These are phyloP conservation scores for Orthonevra nobilis DNA, from an alignment of 2,888 invertebrate genomes.

Conservation along the genomic window DNA sequence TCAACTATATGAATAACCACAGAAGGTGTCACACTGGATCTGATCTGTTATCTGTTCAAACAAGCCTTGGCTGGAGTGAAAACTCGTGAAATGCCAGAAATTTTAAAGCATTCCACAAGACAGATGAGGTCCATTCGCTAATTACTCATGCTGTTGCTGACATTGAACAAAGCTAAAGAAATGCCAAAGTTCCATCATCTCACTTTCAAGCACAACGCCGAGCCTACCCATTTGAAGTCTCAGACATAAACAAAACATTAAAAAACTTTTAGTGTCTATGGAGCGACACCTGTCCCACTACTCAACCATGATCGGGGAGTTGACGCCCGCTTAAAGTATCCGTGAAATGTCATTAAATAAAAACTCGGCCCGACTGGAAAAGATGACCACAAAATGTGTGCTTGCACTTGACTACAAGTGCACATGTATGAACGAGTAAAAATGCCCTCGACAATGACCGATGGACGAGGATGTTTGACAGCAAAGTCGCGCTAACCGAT, in stretches of 20 bases:
- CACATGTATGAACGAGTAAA: no score
- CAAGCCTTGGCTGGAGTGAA: conserved; percentile 21
- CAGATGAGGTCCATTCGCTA: conserved; percentile 11
- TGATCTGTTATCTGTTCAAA: no score
- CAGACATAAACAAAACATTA: conserved; percentile 12
- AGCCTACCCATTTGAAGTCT: conserved; percentile 21
- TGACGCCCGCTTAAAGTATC: conserved; percentile 43
- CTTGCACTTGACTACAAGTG: conserved; percentile 38
- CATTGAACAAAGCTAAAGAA: conserved; percentile 47
- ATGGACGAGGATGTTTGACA: conserved; percentile 55
- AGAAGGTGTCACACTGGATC: no score
- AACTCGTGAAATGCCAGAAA: conserved; percentile 56
- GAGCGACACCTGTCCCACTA: conserved; percentile 15
- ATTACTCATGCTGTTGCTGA: conserved; percentile 53
- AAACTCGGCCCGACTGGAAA: not conserved
- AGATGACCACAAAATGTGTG: conserved; percentile 17
- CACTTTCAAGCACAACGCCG: conserved; percentile 24
- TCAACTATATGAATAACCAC: no score
- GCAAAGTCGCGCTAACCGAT: conserved; percentile 33
- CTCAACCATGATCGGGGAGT: not conserved
- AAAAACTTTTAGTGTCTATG: conserved; percentile 31
- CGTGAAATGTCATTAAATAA: conserved; percentile 24
- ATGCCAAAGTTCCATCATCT: conserved; percentile 45
- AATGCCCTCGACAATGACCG: conserved; percentile 61
- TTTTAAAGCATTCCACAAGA: conserved; percentile 12